Percentiles rank a stretch among this genome's conserved stretches.
phyloP scores from a whole-genome alignment of 2,797 vertebrate genomes.

The Micropoecilia bifurca region DNA sequence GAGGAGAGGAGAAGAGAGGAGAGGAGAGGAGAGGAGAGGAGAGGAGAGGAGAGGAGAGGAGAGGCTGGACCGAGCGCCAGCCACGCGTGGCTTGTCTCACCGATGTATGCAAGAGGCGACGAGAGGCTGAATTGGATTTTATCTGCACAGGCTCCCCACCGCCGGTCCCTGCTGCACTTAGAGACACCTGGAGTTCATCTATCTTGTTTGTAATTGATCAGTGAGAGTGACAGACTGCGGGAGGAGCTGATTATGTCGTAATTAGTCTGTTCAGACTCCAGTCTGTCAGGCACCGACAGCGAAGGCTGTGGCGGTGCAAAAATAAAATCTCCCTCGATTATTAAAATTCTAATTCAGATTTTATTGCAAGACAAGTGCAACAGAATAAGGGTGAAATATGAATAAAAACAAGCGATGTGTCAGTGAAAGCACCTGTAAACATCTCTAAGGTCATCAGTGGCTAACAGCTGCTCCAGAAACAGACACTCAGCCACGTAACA shows the following conservation, averaged over 20 bases:
- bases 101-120: conserved; percentile 42
- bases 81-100: conserved; percentile 62
- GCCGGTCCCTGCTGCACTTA: conserved; percentile 13
- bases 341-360: neutral
- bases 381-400: neutral
- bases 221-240: conserved; percentile 42
- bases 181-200: conserved; percentile 46
- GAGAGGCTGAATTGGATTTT: conserved; percentile 56
- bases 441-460: neutral
- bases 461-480: neutral
- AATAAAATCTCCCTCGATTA: neutral
- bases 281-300: conserved; percentile 7
- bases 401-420: neutral
- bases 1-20: conserved; percentile 41
- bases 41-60: conserved; percentile 31
- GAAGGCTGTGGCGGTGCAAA: neutral
- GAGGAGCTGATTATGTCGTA: conserved; percentile 48
- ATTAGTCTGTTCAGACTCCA: conserved; percentile 50
- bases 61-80: conserved; percentile 45
- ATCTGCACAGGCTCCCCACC: conserved; percentile 30
- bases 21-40: conserved; percentile 53
- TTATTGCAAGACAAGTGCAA: neutral
- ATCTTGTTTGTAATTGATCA: conserved; percentile 52
- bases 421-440: neutral
- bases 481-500: neutral